phyloP scores from a whole-genome alignment of 2,888 invertebrate genomes.

The Tanypteryx hageni region DNA sequence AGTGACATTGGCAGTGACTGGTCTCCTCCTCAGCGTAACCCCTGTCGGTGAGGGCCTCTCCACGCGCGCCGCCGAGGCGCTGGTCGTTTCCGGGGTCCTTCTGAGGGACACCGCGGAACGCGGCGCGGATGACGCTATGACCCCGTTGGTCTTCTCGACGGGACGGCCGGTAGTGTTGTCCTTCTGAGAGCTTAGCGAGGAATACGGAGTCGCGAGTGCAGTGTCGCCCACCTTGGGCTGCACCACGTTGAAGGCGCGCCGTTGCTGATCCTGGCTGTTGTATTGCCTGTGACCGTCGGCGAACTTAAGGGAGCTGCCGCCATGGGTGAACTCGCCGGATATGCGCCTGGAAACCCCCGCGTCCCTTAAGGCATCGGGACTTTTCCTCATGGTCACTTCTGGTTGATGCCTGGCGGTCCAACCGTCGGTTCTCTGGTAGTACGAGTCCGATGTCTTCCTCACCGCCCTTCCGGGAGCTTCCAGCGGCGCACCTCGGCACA shows the following conservation, averaged over 20 bases:
- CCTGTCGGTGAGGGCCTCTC: conserved; percentile 36
- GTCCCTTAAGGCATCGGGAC: conserved; percentile 26
- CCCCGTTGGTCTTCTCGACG: conserved; percentile 33
- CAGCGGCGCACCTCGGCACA: conserved; percentile 69
- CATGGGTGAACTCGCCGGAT: neutral
- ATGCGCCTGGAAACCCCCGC: neutral
- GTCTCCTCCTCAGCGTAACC: conserved; percentile 29
- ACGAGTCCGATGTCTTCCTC: conserved; percentile 80
- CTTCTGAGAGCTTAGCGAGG: neutral
- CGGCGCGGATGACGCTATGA: neutral
- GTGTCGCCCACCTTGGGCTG: conserved; percentile 16
- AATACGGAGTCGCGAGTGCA: neutral
- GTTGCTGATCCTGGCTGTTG: conserved; percentile 2
- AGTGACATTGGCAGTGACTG: conserved; percentile 36
- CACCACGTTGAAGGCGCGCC: conserved; percentile 16
- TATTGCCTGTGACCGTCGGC: neutral
- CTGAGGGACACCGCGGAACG: neutral
- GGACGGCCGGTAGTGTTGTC: conserved; percentile 20
- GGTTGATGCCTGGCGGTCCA: conserved; percentile 5
- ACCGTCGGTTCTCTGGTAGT: conserved; percentile 8
- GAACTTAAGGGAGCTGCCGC: neutral
- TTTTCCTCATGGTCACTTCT: conserved; percentile 4
- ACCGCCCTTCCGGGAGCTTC: conserved; percentile 79
- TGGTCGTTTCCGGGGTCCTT: conserved; percentile 26
- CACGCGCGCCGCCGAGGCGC: neutral